Evolutionary conservation across 2,888 invertebrate species (phyloP), one percentile per base, ranked within the genome.

Genomic region (Synergus umbraculus): DNA sequence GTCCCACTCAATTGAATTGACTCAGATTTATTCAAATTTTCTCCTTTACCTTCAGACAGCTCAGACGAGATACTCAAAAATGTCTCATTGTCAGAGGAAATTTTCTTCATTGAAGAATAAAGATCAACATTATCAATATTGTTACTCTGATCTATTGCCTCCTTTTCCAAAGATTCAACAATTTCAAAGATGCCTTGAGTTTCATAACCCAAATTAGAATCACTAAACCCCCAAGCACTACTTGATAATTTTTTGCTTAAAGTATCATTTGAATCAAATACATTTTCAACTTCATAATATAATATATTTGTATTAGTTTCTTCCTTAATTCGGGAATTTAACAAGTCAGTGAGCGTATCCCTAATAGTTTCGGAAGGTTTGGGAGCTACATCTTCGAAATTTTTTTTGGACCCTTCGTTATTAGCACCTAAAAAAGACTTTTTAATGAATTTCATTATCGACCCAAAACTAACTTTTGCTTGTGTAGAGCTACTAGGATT

Each of bases 391-490:
- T 37, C 22, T 49, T 49, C 37, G 10, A 22, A 8, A 10, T 67
- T 46, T 44, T 18, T 67, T 22, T 67, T 49, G 1, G 67, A 67
- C 4, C 2, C 13, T 4, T 73, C 41, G 5, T 73, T 54, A 46
- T 54, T 54, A 12, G 15, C 13, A n/a, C 79, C 76, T 1, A 83
- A 44, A 9, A 85, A 76, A 0, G 85, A 82, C 8, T 81, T 85
- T 46, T 83, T 83, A 9, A 85, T 83, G 43, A 79, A 81, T 13
- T 37, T 82, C n/a, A 85, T 78, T 44, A 85, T 66, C 5, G 80
- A 80, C 7, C 81, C 83, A 7, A 85, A 29, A 13, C 79, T 76
- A 22, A 63, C 64, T 7, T 76, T 29, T 0, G 77, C 43, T 49
- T 78, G 64, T 12, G 67, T 49, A 46, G 78, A 60, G 2, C 13